Evolutionary conservation across 2,888 invertebrate genomes (phyloP), one percentile per base, ranked within the genome.

Genomic region (Lysandra bellargus): DNA sequence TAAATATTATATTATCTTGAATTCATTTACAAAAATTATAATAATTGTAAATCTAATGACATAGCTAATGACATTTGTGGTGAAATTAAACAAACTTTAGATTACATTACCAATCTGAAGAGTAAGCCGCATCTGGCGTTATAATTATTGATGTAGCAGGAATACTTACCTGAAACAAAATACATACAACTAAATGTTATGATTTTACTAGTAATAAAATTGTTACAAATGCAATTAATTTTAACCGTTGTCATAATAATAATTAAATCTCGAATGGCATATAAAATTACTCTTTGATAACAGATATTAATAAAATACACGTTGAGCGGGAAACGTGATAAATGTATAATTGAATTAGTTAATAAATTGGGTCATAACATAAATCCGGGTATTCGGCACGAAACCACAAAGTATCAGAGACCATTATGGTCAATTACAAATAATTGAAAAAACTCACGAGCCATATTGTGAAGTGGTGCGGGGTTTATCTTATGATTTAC

Each of bases 401-500:
- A 14, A 44, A 61, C 61, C 79, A 44, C 75, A 79, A 30, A 44
- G 30, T n/a, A 30, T 17, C 23, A 44, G 37, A 74, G 23, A 17
- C 88, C 89, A 91, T 92, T 93, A 92, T 92, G 92, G 92, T 92
- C 92, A 93, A 92, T 92, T 88, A 91, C 89, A 91, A 87, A 91
- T 93, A 93, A 94, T 93, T 93, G 92, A 92, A 93, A 92, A 92
- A 87, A 88, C 89, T 92, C 89, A 91, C 92, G 92, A 92, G 92
- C 92, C 91, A 88, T 91, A 93, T 91, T 92, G 91, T 91, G 88
- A 87, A 88, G 88, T 84, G 87, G 89, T 85, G 89, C 90, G 90
- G 87, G 89, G 87, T 87, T 85, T 88, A 89, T 88, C 85, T 84
- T 86, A 87, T 93, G 92, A 57, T 17, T 49, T 49, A 49, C 49